Evolutionary conservation across 2,888 invertebrate genomes (phyloP).

Genomic region (Zelleria hepariella): DNA sequence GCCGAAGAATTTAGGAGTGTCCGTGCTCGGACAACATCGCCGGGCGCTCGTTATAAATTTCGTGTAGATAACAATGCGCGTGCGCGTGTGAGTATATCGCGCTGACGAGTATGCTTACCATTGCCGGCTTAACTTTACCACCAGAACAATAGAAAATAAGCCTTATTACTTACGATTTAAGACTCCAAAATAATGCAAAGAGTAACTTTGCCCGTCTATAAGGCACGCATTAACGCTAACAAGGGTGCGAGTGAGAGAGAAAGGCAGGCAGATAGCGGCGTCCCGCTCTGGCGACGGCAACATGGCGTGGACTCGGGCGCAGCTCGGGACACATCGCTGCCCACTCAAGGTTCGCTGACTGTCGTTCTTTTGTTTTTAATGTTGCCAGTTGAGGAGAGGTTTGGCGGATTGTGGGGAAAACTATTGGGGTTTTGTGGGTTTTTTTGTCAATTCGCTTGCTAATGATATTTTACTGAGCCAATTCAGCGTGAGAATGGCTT

Average conservation of each 20-base stretch:
- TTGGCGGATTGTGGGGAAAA: conserved; percentile 15
- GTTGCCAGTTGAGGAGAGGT: conserved; percentile 43
- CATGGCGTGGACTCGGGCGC: conserved; percentile 75
- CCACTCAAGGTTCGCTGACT: conserved; percentile 76
- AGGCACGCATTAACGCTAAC: conserved; percentile 71
- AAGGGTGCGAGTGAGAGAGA: conserved; percentile 59
- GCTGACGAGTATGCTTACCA: conserved; percentile 68
- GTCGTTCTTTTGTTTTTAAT: conserved; percentile 73
- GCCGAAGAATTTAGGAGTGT: conserved; percentile 67
- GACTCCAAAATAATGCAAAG: background rate
- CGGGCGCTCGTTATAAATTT: conserved; percentile 69
- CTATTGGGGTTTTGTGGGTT: background rate
- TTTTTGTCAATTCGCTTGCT: too few relatives aligned
- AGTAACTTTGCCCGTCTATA: background rate
- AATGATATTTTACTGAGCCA: too few relatives aligned
- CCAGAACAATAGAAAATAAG: background rate
- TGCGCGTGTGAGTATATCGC: conserved; percentile 64
- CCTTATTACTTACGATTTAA: background rate
- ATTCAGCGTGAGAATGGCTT: too few relatives aligned
- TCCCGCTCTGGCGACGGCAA: conserved; percentile 49
- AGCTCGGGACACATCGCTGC: conserved; percentile 75
- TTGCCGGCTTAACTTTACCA: conserved; percentile 1
- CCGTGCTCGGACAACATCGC: conserved; percentile 56
- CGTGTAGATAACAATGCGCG: conserved; percentile 65
- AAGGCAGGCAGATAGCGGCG: conserved; percentile 29